Base-by-base conservation (phyloP, 2,797 vertebrate genomes). In the Takifugu ocellatus region DNA sequence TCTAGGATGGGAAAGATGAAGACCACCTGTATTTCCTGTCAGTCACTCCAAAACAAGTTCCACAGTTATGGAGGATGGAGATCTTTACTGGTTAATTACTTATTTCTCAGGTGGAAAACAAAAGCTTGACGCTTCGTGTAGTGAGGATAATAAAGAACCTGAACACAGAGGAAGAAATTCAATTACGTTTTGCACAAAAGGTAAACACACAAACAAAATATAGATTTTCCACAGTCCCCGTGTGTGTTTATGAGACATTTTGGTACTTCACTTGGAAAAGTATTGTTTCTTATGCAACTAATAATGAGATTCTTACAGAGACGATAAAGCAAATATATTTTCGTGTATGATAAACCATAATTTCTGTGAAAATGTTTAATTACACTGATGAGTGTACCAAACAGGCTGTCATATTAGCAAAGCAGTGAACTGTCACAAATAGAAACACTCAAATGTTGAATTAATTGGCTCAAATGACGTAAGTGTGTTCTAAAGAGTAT, bases 61-160 rank as follows among this genome's bases (percentile, higher is more conserved):
- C 57, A 43, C 63, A 62, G 66, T 66, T 63, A 81, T 72, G 56
- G 75, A 71, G 60, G 68, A 70, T 67, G 56, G 46, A 65, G 51
- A 70, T 64, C 57, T 10, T 70, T 50, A 51, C 79, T 81, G 48
- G 83, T 84, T 73, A 75, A 79, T 83, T 83, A 82, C 87, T 89
- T 59, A 81, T 72, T 83, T 76, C 70, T 61, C 59, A 84, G 73
- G 78, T 77, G 76, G 54, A 72, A 84, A 79, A 84, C 76, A 84
- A 74, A 39, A 75, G 50, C 54, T 43, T 74, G 74, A 70, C 72
- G 79, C 77, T 76, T 71, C 16, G 70, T 74, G 73, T 77, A 83
- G 85, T 73, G 71, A 84, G 72, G 58, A 78, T 59, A 82, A 73
- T 70, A 86, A 86, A 84, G 7, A 6, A 65, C 53, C 60, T 49